Conservation (phyloP, 1,140 invertebrate genomes). For the Drosophila pachea region DNA sequence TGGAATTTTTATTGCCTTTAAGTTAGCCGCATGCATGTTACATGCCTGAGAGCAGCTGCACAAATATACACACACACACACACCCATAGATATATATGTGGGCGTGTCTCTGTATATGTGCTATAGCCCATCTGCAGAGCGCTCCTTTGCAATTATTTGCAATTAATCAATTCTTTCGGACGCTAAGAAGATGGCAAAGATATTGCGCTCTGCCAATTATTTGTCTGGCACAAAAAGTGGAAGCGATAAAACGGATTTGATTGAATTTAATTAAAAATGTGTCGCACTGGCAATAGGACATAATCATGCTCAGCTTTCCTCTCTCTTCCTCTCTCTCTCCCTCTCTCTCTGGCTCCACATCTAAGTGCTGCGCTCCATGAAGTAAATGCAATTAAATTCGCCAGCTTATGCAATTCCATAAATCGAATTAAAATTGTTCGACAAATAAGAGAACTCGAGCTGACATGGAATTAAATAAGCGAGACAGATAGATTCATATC, state of each 20-base stretch:
- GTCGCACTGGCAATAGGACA: conserved; percentile 22
- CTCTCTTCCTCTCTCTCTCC: background rate
- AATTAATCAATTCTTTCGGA: conserved; percentile 22
- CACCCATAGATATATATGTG: too few species aligned
- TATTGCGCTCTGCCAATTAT: conserved; percentile 49
- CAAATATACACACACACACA: background rate
- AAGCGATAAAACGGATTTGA: conserved; percentile 22
- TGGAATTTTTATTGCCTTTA: conserved; percentile 51
- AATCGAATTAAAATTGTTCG: conserved; percentile 39
- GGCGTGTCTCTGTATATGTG: too few species aligned
- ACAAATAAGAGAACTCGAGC: conserved; percentile 15
- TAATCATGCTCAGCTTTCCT: conserved; percentile 1
- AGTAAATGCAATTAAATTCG: conserved; percentile 45
- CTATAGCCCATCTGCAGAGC: too few species aligned
- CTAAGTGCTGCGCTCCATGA: conserved; percentile 2
- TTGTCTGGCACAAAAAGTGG: conserved; percentile 50
- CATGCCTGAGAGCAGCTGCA: conserved; percentile 2
- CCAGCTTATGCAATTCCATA: conserved; percentile 41
- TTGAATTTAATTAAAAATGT: conserved; percentile 69
- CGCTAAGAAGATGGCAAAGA: background rate
- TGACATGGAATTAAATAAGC: conserved; percentile 1
- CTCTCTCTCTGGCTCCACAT: background rate
- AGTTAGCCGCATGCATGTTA: conserved; percentile 21
- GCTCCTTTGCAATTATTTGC: background rate
- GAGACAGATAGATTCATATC: background rate